Evolutionary conservation across 2,888 invertebrate species (phyloP), one percentile per base, ranked within the genome.

Genomic region (Pyrrhosoma nymphula): DNA sequence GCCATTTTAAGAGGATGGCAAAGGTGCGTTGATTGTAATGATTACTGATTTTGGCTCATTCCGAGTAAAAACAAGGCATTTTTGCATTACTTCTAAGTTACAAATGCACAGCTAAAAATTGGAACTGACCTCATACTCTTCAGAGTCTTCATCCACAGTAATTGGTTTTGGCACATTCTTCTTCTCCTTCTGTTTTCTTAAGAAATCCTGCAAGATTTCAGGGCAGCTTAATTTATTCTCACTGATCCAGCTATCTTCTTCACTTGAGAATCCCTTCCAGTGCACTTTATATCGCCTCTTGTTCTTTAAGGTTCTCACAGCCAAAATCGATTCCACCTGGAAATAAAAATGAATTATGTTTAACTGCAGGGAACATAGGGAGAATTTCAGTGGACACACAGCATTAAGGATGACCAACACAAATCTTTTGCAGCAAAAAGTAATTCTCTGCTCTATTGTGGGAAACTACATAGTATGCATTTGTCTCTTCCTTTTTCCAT

Each of bases 231-330:
- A 96, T 18, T 98, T 98, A 88, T 97, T 97, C 96, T 98, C 98
- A 14, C 98, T 98, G 96, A 98, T 98, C 98, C 98, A 98, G 0
- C 98, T 98, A 96, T 98, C 98, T 96, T 97, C 97, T 88, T 98
- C 98, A 93, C 98, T 97, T 95, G 97, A 97, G 96, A 98, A 98
- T 0, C 98, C 98, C 96, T 98, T 98, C 98, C 98, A 98, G 96
- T 98, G 97, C 82, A 98, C 98, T 75, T 98, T 97, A 96, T 98
- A 98, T 96, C 98, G 98, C 1, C 98, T 97, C 95, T 98, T 97
- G 3, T 98, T 98, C 96, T 98, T 98, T 18, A 98, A 97, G 91
- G 97, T 97, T 96, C 98, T 98, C 23, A 98, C 98, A 96, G 98
- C 98, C 26, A 98, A 96, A 47, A 98, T 97, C 96, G 98, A 98